phyloP scores from a whole-genome alignment of 92 coral and sea anemone genomes.

The Ricordea florida region DNA sequence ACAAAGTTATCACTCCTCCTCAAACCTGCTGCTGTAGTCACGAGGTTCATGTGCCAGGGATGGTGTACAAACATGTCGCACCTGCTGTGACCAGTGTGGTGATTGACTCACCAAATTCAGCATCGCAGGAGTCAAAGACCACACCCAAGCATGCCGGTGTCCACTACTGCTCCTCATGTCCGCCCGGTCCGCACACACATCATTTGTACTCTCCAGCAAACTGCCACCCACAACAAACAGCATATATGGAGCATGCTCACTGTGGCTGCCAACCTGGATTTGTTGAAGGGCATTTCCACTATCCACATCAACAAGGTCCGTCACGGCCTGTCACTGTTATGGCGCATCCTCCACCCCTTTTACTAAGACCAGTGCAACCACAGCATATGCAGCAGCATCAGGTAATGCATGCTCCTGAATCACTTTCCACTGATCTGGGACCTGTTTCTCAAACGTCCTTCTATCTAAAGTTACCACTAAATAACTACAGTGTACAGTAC shows the following conservation, averaged over 20 bases:
- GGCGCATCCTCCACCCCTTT: slow-evolving; percentile 83
- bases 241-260: slow-evolving; percentile 85
- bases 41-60: slow-evolving; percentile 66
- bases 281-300: slow-evolving; percentile 83
- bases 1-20: too few relatives aligned
- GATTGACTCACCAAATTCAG: slow-evolving; percentile 47
- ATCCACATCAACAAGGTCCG: slow-evolving; percentile 73
- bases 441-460: too few relatives aligned
- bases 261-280: slow-evolving; percentile 88
- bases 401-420: background rate
- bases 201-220: slow-evolving; percentile 80
- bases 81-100: slow-evolving; percentile 65
- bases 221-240: slow-evolving; percentile 79
- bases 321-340: slow-evolving; percentile 80
- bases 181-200: slow-evolving; percentile 87
- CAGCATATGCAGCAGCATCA: slow-evolving; percentile 92
- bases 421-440: background rate
- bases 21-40: slow-evolving; percentile 73
- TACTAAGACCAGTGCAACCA: slow-evolving; percentile 84
- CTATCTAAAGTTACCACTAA: too few relatives aligned
- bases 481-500: too few relatives aligned
- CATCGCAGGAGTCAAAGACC: slow-evolving; percentile 61
- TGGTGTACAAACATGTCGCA: slow-evolving; percentile 68
- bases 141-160: slow-evolving; percentile 66
- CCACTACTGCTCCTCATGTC: slow-evolving; percentile 80